Conservation (phyloP, 1,140 invertebrate species). For the Nephila pilipes region DNA sequence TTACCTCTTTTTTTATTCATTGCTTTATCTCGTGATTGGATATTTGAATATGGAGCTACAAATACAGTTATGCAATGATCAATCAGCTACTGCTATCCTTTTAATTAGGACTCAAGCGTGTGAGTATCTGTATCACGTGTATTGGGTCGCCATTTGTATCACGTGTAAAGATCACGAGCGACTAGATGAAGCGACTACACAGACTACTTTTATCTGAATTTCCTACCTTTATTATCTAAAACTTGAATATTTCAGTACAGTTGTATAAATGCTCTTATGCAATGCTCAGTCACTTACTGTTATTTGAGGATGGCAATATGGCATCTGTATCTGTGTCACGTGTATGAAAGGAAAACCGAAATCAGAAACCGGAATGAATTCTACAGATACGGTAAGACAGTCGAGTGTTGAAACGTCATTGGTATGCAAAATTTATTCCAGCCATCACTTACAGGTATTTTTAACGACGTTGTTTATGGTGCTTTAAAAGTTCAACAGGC, state of each 20-base stretch:
- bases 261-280: neutral
- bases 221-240: neutral
- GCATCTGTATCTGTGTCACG: neutral
- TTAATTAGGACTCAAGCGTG: neutral
- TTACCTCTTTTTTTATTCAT: too few relatives aligned
- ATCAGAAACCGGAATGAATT: slow-evolving; percentile 23
- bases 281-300: neutral
- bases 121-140: neutral
- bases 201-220: neutral
- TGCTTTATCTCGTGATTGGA: too few relatives aligned
- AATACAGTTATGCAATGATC: too few relatives aligned
- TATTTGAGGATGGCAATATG: neutral
- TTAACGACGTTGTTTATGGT: slow-evolving; percentile 35
- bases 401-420: slow-evolving; percentile 1
- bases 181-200: neutral
- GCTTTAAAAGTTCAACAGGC: slow-evolving; percentile 28
- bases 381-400: neutral
- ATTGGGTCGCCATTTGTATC: neutral
- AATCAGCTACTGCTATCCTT: too few relatives aligned
- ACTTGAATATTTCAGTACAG: neutral
- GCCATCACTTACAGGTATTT: slow-evolving; percentile 1
- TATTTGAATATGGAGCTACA: too few relatives aligned
- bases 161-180: neutral
- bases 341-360: neutral
- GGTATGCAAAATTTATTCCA: slow-evolving; percentile 27